A percentile compares a stretch with the other conserved stretches of the same genome.
These are phyloP conservation scores for Zingel zingel DNA, from an alignment of 2,113 vertebrate species.

Conservation along the genomic window DNA sequence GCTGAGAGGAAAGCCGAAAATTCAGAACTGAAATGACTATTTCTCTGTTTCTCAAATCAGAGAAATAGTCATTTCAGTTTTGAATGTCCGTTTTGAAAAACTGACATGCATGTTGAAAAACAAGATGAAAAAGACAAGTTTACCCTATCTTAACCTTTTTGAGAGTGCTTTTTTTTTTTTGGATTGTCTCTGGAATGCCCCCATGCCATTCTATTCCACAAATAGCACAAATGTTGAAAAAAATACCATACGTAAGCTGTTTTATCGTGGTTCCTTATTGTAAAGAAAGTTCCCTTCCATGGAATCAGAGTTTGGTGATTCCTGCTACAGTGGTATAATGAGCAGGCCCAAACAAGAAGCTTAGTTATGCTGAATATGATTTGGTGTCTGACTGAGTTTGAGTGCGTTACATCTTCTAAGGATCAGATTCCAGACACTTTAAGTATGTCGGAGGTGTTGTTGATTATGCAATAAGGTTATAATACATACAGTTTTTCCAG, in stretches of 20 bases:
- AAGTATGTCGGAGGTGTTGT: not conserved
- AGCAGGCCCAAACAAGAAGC: not conserved
- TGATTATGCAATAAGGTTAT: not conserved
- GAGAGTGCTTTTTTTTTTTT: not conserved
- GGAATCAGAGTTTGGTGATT: not conserved
- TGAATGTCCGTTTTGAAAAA: no score
- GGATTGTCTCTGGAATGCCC: not conserved
- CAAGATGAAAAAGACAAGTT: not conserved
- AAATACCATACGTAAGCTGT: no score
- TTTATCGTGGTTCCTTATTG: constrained; percentile 1
- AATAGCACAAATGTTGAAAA: not conserved
- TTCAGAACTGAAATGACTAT: no score
- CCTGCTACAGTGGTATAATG: not conserved
- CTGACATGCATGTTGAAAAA: not conserved
- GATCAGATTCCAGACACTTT: not conserved
- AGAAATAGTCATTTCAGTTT: no score
- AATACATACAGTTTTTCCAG: not conserved
- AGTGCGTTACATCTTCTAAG: not conserved
- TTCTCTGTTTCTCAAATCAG: no score
- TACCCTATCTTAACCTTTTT: not conserved
- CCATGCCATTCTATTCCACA: not conserved
- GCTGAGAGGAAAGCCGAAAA: not conserved
- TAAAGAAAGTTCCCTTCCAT: not conserved
- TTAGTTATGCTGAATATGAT: not conserved
- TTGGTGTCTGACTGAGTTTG: no score